Conservation (phyloP, 2,888 invertebrate species). For the Sarcophaga caerulescens region DNA sequence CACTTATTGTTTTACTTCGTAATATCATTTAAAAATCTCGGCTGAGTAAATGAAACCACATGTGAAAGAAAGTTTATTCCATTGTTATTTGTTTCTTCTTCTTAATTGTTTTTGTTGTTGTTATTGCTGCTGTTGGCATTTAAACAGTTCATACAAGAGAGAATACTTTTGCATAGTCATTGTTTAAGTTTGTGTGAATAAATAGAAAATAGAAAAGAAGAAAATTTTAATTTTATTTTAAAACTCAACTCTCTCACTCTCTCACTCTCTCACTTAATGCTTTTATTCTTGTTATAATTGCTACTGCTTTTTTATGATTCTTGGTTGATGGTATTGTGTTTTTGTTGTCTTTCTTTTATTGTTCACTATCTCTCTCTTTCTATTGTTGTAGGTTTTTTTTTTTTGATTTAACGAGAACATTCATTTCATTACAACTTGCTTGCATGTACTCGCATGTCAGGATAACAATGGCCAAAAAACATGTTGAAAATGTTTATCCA, state of each 20-base stretch:
- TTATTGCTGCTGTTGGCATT: conserved; percentile 23
- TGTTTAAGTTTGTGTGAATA: conserved; percentile 38
- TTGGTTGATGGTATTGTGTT: not conserved
- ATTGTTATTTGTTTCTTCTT: not conserved
- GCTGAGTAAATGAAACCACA: conserved; percentile 42
- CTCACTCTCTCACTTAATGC: not conserved
- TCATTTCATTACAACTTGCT: not conserved
- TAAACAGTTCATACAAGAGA: conserved; percentile 38
- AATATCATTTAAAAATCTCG: conserved; percentile 43
- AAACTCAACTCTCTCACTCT: not conserved
- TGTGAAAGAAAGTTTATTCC: conserved; percentile 40
- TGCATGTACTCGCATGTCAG: conserved; percentile 10
- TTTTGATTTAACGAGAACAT: not conserved
- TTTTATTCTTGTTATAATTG: not conserved
- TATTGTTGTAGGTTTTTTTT: conserved; percentile 20
- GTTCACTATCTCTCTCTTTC: not conserved
- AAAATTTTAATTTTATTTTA: conserved; percentile 63
- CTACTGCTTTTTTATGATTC: not conserved
- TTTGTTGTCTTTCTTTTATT: not conserved
- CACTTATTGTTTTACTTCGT: not conserved
- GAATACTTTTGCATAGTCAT: conserved; percentile 33
- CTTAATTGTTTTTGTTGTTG: conserved; percentile 8
- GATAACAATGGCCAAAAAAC: conserved; percentile 41
- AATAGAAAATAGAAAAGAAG: conserved; percentile 15
- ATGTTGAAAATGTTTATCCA: conserved; percentile 31